These are phyloP conservation scores for Prosapia bicincta DNA, from an alignment of 2,888 invertebrate species.

Conservation along the genomic window DNA sequence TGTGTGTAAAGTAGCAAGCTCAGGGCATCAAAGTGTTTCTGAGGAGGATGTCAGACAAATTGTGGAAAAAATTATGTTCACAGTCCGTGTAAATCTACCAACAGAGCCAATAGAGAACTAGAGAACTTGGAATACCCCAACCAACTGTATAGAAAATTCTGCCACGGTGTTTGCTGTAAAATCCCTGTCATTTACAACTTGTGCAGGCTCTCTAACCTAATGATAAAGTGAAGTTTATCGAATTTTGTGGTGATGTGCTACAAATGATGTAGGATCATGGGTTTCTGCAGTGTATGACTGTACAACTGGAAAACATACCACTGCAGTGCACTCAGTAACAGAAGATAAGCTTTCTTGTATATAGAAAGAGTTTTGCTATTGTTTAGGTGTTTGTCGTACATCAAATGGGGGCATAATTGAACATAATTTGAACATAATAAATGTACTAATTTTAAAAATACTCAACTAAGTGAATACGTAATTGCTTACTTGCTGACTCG, in stretches of 20 bases:
- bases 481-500: no score
- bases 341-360: not conserved
- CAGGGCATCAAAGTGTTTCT: constrained; percentile 4
- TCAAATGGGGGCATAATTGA: not conserved
- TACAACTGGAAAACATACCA: not conserved
- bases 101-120: constrained; percentile 10
- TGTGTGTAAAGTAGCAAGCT: constrained; percentile 4
- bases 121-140: constrained; percentile 18
- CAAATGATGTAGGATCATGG: not conserved
- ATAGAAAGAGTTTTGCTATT: not conserved
- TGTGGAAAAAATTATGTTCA: constrained; percentile 7
- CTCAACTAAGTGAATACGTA: no score
- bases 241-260: not conserved
- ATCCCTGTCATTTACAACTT: not conserved
- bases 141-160: constrained; percentile 16
- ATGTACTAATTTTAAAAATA: no score
- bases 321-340: not conserved
- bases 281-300: constrained; percentile 3
- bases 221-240: not conserved
- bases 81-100: not conserved
- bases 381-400: not conserved
- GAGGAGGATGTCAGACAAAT: constrained; percentile 4
- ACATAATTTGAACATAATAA: no score
- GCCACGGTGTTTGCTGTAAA: constrained; percentile 15
- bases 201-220: not conserved